These are phyloP conservation scores for Temnothorax unifasciatus DNA, from an alignment of 2,888 invertebrate genomes.

Conservation along the genomic window DNA sequence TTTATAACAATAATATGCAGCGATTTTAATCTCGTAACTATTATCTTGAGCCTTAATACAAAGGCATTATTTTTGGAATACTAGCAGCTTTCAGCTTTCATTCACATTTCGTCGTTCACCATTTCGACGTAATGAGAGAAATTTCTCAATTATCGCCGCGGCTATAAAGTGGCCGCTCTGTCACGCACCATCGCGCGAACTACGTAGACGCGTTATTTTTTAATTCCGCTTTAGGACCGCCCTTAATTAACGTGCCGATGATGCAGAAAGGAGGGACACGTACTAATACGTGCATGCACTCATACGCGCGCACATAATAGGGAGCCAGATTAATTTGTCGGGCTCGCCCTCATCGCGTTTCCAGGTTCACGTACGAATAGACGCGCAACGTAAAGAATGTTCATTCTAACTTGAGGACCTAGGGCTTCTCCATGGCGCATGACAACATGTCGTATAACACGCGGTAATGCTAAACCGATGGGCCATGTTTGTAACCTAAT, in stretches of 20 bases:
- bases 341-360: slow-evolving; percentile 63
- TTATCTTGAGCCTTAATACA: not conserved
- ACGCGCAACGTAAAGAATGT: slow-evolving; percentile 67
- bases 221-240: slow-evolving; percentile 54
- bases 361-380: slow-evolving; percentile 71
- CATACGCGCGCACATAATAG: slow-evolving; percentile 5
- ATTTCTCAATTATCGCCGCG: slow-evolving; percentile 46
- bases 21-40: slow-evolving; percentile 1
- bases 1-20: not conserved
- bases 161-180: slow-evolving; percentile 32
- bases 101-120: slow-evolving; percentile 13
- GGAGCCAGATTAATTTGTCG: slow-evolving; percentile 74
- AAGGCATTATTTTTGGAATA: slow-evolving; percentile 5
- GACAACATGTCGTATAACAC: slow-evolving; percentile 71
- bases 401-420: slow-evolving; percentile 74
- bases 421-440: slow-evolving; percentile 74
- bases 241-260: slow-evolving; percentile 72
- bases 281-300: slow-evolving; percentile 1
- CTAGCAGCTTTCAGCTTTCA: slow-evolving; percentile 3
- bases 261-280: slow-evolving; percentile 58
- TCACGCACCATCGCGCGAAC: slow-evolving; percentile 38
- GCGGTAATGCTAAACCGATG: slow-evolving; percentile 80
- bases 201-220: slow-evolving; percentile 55
- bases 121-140: slow-evolving; percentile 42
- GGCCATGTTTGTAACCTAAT: slow-evolving; percentile 82